These are phyloP conservation scores for Kryptopterus vitreolus DNA, from an alignment of 2,797 vertebrate species.

Conservation along the genomic window DNA sequence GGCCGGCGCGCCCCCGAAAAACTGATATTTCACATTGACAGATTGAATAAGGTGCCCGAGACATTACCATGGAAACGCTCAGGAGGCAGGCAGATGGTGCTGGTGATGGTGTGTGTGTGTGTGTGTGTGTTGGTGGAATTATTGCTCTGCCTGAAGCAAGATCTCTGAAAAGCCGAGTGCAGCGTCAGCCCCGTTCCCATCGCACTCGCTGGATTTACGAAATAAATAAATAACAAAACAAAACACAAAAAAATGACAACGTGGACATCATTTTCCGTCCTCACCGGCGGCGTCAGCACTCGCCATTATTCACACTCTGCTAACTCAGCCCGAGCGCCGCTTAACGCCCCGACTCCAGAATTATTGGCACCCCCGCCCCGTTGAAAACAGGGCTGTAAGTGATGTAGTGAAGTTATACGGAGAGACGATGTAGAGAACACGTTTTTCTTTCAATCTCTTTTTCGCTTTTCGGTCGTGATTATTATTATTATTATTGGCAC, in stretches of 20 bases:
- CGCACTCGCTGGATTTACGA: background rate
- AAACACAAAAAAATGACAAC: background rate
- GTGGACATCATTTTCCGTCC: constrained; percentile 7
- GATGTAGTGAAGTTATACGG: background rate
- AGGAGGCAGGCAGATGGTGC: constrained; percentile 43
- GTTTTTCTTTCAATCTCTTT: background rate
- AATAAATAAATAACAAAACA: background rate
- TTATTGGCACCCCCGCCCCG: background rate
- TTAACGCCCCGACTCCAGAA: constrained; percentile 1
- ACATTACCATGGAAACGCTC: constrained; percentile 56
- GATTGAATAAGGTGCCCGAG: constrained; percentile 28
- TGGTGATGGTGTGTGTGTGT: constrained; percentile 4
- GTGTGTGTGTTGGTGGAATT: background rate
- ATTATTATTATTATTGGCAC: background rate
- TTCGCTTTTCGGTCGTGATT: background rate
- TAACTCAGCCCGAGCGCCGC: background rate
- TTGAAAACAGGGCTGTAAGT: background rate
- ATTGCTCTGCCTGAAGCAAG: constrained; percentile 23
- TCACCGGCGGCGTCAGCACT: constrained; percentile 20
- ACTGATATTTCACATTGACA: constrained; percentile 25
- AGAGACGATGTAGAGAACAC: background rate
- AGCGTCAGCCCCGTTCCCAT: constrained; percentile 6
- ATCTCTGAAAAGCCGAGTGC: constrained; percentile 35
- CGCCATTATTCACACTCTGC: constrained; percentile 12
- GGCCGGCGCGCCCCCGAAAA: background rate